These are phyloP conservation scores for Oophaga pumilio DNA, from an alignment of 2,113 vertebrate species.

Conservation along the genomic window DNA sequence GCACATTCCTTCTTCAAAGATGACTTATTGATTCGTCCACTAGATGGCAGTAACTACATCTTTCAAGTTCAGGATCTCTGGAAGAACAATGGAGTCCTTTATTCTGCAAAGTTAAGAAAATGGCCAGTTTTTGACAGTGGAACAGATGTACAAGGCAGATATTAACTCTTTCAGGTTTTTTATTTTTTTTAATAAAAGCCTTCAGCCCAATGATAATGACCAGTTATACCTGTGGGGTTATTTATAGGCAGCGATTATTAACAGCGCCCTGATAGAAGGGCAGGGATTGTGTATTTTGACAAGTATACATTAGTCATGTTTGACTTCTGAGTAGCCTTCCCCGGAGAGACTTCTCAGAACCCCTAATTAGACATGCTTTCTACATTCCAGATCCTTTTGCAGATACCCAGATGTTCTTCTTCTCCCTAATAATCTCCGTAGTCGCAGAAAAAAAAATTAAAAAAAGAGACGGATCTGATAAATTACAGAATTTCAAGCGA, in stretches of 20 bases:
- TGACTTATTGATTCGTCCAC: slow-evolving; percentile 5
- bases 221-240: slow-evolving; percentile 6
- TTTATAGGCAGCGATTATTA: slow-evolving; percentile 13
- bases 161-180: slow-evolving; percentile 19
- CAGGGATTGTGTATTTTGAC: slow-evolving; percentile 26
- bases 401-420: slow-evolving; percentile 31
- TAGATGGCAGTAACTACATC: slow-evolving; percentile 44
- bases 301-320: slow-evolving; percentile 40
- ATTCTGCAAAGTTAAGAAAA: slow-evolving; percentile 46
- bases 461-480: not conserved
- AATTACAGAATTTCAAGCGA: not conserved
- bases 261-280: not conserved
- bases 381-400: slow-evolving; percentile 14
- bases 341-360: slow-evolving; percentile 6
- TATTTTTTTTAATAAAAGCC: not conserved
- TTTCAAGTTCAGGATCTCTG: not conserved
- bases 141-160: slow-evolving; percentile 45
- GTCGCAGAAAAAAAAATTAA: too few species aligned
- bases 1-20: slow-evolving; percentile 21
- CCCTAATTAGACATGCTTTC: slow-evolving; percentile 32
- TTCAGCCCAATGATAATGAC: slow-evolving; percentile 6
- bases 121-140: slow-evolving; percentile 23
- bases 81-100: slow-evolving; percentile 52
- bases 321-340: slow-evolving; percentile 1
- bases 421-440: not conserved